phyloP scores from a whole-genome alignment of 2,888 invertebrate genomes.

The Cremastinae sp. region DNA sequence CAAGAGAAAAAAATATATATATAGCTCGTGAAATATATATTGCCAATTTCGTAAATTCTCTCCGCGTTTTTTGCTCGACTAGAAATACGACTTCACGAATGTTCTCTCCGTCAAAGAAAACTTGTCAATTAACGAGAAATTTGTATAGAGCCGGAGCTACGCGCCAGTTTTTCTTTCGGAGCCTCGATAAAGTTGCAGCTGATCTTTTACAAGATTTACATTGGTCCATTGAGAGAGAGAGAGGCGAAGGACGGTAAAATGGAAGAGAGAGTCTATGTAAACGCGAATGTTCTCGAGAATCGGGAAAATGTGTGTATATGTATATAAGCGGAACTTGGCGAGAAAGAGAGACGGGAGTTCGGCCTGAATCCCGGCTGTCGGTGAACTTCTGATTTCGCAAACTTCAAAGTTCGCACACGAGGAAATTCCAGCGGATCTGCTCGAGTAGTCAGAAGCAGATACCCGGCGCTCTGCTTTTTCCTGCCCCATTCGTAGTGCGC shows the following conservation, averaged over 20 bases:
- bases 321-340: background rate
- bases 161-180: too few species aligned
- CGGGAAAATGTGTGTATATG: conserved; percentile 15
- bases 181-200: too few species aligned
- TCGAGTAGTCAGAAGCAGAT: conserved; percentile 15
- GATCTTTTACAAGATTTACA: too few species aligned
- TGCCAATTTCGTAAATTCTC: too few species aligned
- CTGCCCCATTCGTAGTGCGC: too few species aligned
- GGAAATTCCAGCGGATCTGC: conserved; percentile 20
- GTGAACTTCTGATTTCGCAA: conserved; percentile 21
- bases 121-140: too few species aligned
- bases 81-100: too few species aligned
- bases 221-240: background rate
- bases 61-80: too few species aligned
- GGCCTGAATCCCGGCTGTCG: conserved; percentile 13
- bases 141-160: too few species aligned
- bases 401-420: conserved; percentile 35
- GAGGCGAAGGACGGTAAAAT: background rate
- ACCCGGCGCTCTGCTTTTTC: background rate
- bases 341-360: conserved; percentile 1
- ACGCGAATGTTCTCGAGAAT: background rate
- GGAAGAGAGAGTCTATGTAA: conserved; percentile 13
- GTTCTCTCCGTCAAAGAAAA: too few species aligned
- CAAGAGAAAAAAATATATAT: too few species aligned
- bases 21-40: too few species aligned